These are phyloP conservation scores for Pristionchus japonicus DNA, from an alignment of 2,888 invertebrate species.

Conservation along the genomic window DNA sequence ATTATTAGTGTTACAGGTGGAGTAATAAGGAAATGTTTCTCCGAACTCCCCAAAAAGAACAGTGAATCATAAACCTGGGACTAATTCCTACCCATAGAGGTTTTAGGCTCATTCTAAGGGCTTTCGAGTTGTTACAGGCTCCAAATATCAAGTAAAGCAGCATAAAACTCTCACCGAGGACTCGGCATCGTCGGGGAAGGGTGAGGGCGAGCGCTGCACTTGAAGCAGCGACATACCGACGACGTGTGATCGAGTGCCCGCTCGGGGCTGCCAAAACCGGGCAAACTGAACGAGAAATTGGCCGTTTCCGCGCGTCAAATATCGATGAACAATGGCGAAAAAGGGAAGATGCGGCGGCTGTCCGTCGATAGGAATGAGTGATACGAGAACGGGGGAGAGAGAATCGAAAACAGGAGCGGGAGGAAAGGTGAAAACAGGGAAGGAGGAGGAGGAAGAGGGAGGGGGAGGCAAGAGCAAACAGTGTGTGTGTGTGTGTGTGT, in stretches of 20 bases:
- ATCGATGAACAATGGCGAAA: background rate
- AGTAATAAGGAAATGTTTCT: too few species aligned
- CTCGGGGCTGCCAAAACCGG: constrained; percentile 11
- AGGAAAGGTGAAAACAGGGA: constrained; percentile 8
- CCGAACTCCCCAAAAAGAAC: too few species aligned
- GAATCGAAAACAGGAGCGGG: constrained; percentile 7
- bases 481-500: background rate
- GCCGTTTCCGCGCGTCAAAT: background rate
- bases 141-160: too few species aligned
- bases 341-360: background rate
- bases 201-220: constrained; percentile 65
- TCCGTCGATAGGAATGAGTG: constrained; percentile 29
- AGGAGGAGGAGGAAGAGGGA: background rate
- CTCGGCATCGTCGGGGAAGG: constrained; percentile 57
- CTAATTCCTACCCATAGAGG: too few species aligned
- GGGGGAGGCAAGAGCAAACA: constrained; percentile 11
- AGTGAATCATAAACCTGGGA: too few species aligned
- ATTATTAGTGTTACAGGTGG: too few species aligned
- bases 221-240: constrained; percentile 64
- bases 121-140: too few species aligned
- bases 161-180: constrained; percentile 49
- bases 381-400: constrained; percentile 21
- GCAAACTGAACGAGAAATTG: background rate
- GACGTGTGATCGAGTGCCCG: background rate
- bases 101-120: too few species aligned